These are phyloP conservation scores for Calliphora vomitoria DNA, from an alignment of 2,888 invertebrate genomes.

Conservation along the genomic window DNA sequence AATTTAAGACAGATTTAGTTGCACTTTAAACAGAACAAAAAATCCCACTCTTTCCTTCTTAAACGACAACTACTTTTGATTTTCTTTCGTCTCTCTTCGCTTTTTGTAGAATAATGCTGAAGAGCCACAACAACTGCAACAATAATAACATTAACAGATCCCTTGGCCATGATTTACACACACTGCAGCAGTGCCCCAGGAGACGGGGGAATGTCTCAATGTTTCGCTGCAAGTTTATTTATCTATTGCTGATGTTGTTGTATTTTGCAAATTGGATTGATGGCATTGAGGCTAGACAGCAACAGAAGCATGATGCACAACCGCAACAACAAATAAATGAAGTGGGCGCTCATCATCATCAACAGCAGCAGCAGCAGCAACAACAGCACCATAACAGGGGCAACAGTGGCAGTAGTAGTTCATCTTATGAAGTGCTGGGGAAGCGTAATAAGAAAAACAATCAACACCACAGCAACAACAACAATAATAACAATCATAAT, in stretches of 20 bases:
- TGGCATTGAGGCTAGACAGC: conserved; percentile 69
- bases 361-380: conserved; percentile 35
- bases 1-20: conserved; percentile 48
- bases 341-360: conserved; percentile 51
- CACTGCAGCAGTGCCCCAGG: conserved; percentile 13
- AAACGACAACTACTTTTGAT: conserved; percentile 5
- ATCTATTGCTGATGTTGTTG: conserved; percentile 67
- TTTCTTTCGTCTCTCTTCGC: neutral
- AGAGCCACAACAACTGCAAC: conserved; percentile 32
- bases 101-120: conserved; percentile 62
- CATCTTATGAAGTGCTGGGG: conserved; percentile 60
- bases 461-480: conserved; percentile 46
- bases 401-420: conserved; percentile 14
- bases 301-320: conserved; percentile 58
- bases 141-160: conserved; percentile 30
- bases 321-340: conserved; percentile 63
- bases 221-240: conserved; percentile 62
- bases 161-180: conserved; percentile 38
- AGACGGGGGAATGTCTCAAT: conserved; percentile 40
- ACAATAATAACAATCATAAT: conserved; percentile 54
- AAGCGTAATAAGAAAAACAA: conserved; percentile 55
- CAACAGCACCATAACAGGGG: conserved; percentile 28
- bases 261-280: conserved; percentile 62
- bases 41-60: conserved; percentile 43
- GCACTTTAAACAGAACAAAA: conserved; percentile 38